Percentiles rank a stretch among this genome's conserved stretches.
These are phyloP conservation scores for Beroe forskalii DNA, from an alignment of 37 sponge, comb jelly and placozoan species.

Conservation along the genomic window DNA sequence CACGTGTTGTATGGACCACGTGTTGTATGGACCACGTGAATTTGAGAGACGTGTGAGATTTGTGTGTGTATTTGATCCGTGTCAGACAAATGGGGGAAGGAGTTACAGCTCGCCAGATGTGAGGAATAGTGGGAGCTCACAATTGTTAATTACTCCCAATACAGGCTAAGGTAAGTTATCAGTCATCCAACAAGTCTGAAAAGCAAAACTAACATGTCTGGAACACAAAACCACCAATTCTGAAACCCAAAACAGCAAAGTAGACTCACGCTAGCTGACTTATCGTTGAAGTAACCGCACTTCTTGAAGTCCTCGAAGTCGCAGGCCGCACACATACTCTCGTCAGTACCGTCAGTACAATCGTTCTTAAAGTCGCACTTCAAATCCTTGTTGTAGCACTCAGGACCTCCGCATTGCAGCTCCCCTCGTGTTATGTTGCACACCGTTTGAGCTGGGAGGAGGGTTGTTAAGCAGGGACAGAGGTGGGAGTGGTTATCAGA, in stretches of 20 bases:
- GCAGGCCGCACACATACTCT: not conserved
- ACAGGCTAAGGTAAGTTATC: too few species aligned
- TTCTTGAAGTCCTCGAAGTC: constrained; percentile 33
- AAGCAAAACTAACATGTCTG: too few species aligned
- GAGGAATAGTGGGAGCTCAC: too few species aligned
- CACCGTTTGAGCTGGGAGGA: not conserved
- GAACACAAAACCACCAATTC: too few species aligned
- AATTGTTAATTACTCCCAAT: too few species aligned
- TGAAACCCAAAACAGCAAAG: not conserved
- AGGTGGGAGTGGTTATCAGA: not conserved
- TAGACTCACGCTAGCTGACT: not conserved
- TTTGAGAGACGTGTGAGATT: too few species aligned
- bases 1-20: too few species aligned
- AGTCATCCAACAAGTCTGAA: too few species aligned
- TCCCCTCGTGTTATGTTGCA: constrained; percentile 27
- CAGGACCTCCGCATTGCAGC: constrained; percentile 19
- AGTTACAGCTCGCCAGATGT: too few species aligned
- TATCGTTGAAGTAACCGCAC: constrained; percentile 17
- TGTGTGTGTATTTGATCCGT: too few species aligned
- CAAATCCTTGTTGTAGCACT: not conserved
- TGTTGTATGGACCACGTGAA: too few species aligned
- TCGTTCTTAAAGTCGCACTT: constrained; percentile 20
- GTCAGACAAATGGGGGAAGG: too few species aligned
- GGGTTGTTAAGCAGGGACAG: not conserved
- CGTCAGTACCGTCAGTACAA: not conserved